Base-by-base conservation (phyloP, 1,140 invertebrate genomes). In the Cydia fagiglandana region DNA sequence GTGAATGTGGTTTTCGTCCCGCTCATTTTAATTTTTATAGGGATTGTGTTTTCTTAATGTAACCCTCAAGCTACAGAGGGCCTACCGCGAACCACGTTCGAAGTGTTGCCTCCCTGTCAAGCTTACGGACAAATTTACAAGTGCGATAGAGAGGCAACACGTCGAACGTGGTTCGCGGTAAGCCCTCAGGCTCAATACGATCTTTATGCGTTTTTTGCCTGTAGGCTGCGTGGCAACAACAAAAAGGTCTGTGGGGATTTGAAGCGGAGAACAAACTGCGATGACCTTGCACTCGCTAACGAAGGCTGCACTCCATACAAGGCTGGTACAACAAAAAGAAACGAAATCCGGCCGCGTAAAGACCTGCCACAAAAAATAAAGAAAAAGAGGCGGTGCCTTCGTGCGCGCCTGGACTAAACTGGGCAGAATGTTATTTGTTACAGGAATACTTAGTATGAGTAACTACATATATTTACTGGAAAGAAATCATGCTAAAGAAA, bases 231-330 rank as follows among this genome's bases (percentile, higher is more conserved):
- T 74, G 13, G 28, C 30, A 17, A 75, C 75, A 78, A 77, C 77
- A 76, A 80, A 76, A 17, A 77, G 70, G n/a, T 75, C 17, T 61
- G 78, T 70, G 38, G 64, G 45, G 56, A 76, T 53, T 38, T 75
- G 17, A 74, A 73, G 73, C 56, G 56, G 56, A 83, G 78, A 83
- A 83, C 82, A 82, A 86, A 84, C 80, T 79, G 78, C 76, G 76
- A 75, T 90, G 89, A 91, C 89, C 89, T 91, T 91, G 89, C 82
- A 78, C 82, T 77, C 82, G 82, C 87, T 87, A 91, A 87, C 87
- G 88, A 89, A 90, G 89, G 89, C 88, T 91, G 86, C 85, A 81
- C 80, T 77, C 85, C 85, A 79, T 85, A 90, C 83, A 88, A 86
- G 86, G 84, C 82, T 85, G 78, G 77, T 79, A 83, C 83, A 84